Conservation (phyloP, 2,888 invertebrate species). For the Clostera curtula region DNA sequence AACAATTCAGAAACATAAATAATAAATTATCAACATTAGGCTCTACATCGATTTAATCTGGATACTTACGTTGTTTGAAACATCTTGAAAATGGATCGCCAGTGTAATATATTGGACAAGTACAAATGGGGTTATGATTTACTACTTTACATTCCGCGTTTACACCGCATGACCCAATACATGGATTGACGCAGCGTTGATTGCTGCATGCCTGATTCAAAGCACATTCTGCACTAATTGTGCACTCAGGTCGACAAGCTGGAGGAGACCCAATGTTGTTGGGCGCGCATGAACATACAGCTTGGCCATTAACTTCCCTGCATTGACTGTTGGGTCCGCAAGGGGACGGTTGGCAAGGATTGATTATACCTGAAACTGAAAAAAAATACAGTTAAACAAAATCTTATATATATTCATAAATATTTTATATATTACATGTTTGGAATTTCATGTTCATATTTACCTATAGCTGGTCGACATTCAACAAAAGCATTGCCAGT, state of each 20-base stretch:
- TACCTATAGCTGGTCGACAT: conserved; percentile 75
- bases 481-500: conserved; percentile 82
- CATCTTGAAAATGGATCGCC: conserved; percentile 81
- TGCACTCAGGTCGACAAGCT: conserved; percentile 82
- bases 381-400: conserved; percentile 1
- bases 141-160: conserved; percentile 84
- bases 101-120: conserved; percentile 76
- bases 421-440: too few relatives aligned
- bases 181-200: conserved; percentile 83
- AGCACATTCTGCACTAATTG: conserved; percentile 81
- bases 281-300: conserved; percentile 80
- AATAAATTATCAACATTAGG: neutral
- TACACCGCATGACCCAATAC: conserved; percentile 81
- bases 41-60: neutral
- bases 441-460: too few relatives aligned
- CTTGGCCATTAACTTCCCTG: conserved; percentile 76
- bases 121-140: conserved; percentile 84
- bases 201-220: conserved; percentile 81
- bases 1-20: neutral
- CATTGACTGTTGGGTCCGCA: conserved; percentile 80
- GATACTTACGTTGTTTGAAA: conserved; percentile 67
- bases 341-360: conserved; percentile 79
- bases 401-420: too few relatives aligned
- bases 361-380: conserved; percentile 65
- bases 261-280: conserved; percentile 79